A percentile compares a stretch with the other conserved stretches of the same genome.
Conservation (phyloP, 2,888 invertebrate genomes). For the Isoperla grammatica region DNA sequence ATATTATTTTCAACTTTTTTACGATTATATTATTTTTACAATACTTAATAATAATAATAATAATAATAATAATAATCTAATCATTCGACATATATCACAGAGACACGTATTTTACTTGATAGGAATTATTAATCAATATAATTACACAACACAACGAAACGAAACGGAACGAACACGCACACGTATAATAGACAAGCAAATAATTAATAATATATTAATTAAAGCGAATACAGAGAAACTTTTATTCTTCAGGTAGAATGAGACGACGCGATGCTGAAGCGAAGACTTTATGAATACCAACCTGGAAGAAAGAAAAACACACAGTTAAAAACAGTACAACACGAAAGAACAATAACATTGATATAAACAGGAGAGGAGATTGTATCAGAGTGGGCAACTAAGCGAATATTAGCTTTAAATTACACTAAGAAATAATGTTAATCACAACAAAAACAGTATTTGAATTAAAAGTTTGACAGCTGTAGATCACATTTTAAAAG, state of each 20-base stretch:
- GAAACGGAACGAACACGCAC: conserved; percentile 4
- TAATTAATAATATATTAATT: conserved; percentile 11
- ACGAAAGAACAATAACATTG: not conserved
- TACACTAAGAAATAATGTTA: too few relatives aligned
- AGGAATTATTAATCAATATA: conserved; percentile 9
- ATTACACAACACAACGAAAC: not conserved
- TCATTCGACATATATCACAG: conserved; percentile 31
- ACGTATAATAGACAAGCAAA: conserved; percentile 6
- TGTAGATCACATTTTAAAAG: too few relatives aligned
- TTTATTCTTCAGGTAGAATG: conserved; percentile 2
- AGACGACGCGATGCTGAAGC: not conserved
- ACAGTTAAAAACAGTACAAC: not conserved
- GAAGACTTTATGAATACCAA: conserved; percentile 5
- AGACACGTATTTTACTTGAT: conserved; percentile 19
- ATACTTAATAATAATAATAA: too few relatives aligned
- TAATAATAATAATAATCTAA: not conserved
- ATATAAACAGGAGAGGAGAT: too few relatives aligned
- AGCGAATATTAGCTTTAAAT: too few relatives aligned
- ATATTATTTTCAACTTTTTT: conserved; percentile 5
- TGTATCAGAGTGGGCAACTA: too few relatives aligned
- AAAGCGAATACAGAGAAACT: not conserved
- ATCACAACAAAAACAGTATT: not conserved
- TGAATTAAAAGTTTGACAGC: too few relatives aligned
- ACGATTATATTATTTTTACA: not conserved
- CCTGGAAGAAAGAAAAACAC: conserved; percentile 5